Percentiles rank a stretch among this genome's conserved stretches.
Conservation (phyloP, 2,113 vertebrate genomes). For the Varanus komodoensis region DNA sequence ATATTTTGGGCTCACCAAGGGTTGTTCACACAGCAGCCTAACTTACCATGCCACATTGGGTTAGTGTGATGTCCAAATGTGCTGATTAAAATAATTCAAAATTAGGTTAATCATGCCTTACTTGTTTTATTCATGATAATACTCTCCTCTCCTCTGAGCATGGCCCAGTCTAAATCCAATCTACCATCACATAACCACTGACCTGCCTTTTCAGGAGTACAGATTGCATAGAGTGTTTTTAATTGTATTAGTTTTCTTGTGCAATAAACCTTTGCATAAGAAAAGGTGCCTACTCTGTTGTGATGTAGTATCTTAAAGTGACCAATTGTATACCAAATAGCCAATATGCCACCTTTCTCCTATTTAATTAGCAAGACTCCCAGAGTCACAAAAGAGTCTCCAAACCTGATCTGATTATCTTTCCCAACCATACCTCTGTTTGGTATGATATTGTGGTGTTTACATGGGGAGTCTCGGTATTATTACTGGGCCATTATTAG, state of each 20-base stretch:
- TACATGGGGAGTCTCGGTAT: constrained; percentile 75
- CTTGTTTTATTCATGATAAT: too few species aligned
- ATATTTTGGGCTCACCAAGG: too few species aligned
- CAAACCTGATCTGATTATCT: constrained; percentile 55
- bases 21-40: too few species aligned
- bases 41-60: too few species aligned
- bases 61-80: too few species aligned
- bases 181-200: background rate
- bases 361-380: constrained; percentile 22
- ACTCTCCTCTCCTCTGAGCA: too few species aligned
- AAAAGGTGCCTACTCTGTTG: constrained; percentile 50
- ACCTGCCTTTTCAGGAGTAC: background rate
- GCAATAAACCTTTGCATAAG: constrained; percentile 55
- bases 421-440: constrained; percentile 76
- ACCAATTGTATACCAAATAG: background rate
- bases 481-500: constrained; percentile 78
- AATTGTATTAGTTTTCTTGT: constrained; percentile 45
- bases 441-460: constrained; percentile 74
- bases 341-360: background rate
- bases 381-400: constrained; percentile 19
- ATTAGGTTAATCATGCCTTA: too few species aligned
- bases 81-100: too few species aligned
- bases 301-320: constrained; percentile 47
- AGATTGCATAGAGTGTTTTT: constrained; percentile 26
- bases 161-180: too few species aligned